phyloP scores from a whole-genome alignment of 2,797 vertebrate species.

The Rhyacichthys aspro region DNA sequence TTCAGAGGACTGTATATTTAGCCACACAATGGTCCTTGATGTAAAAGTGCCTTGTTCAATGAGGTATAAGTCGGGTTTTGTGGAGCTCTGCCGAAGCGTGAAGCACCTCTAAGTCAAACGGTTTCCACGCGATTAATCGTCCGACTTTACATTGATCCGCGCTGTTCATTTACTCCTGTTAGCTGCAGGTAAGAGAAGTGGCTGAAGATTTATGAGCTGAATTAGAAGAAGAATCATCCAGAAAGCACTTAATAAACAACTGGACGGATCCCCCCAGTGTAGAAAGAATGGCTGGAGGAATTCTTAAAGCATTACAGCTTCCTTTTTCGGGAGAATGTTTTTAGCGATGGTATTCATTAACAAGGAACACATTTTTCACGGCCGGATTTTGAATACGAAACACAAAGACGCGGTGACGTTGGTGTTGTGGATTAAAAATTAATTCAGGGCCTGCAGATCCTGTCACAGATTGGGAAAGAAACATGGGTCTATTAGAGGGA shows the following conservation, averaged over 20 bases:
- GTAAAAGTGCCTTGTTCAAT: conserved; percentile 12
- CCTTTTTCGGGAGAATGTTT: conserved; percentile 33
- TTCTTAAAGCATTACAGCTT: conserved; percentile 13
- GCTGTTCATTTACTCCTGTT: neutral
- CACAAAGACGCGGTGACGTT: conserved; percentile 1
- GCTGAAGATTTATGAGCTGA: conserved; percentile 1
- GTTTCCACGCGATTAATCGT: conserved; percentile 26
- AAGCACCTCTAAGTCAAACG: conserved; percentile 26
- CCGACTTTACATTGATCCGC: conserved; percentile 19
- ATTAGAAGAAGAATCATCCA: conserved; percentile 10
- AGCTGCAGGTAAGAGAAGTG: neutral
- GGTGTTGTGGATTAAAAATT: conserved; percentile 26
- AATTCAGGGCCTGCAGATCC: neutral
- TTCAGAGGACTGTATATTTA: conserved; percentile 1
- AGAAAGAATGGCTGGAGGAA: conserved; percentile 13
- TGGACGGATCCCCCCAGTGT: conserved; percentile 13
- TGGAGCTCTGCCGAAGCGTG: neutral
- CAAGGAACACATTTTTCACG: conserved; percentile 5
- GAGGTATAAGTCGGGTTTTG: conserved; percentile 8
- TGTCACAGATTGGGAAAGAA: neutral
- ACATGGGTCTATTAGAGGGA: neutral
- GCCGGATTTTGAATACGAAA: neutral
- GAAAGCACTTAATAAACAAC: conserved; percentile 39
- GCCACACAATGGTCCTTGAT: conserved; percentile 1
- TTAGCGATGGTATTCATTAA: conserved; percentile 1